These are phyloP conservation scores for Eurois occulta DNA, from an alignment of 2,888 invertebrate species.

Conservation along the genomic window DNA sequence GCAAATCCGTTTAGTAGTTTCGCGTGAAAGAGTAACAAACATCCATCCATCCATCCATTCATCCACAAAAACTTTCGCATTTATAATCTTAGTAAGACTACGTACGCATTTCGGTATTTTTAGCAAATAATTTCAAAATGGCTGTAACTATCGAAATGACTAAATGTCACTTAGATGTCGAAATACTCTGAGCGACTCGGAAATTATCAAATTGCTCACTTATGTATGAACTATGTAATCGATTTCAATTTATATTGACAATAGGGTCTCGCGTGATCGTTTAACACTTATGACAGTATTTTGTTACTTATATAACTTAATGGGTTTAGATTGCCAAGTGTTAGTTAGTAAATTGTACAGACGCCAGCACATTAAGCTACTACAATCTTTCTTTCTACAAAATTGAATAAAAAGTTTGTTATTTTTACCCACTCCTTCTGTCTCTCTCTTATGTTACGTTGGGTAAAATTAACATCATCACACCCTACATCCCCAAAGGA, in stretches of 20 bases:
- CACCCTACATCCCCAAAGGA: background rate
- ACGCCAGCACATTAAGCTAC: no score
- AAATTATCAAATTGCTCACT: slow-evolving; percentile 39
- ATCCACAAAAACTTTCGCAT: no score
- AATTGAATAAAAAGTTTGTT: no score
- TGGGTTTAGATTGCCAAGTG: slow-evolving; percentile 10
- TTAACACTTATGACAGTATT: slow-evolving; percentile 39
- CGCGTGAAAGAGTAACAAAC: no score
- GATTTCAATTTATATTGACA: slow-evolving; percentile 31
- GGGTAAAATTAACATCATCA: background rate
- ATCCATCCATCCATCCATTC: no score
- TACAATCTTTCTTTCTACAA: no score
- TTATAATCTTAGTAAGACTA: background rate
- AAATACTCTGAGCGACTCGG: slow-evolving; percentile 15
- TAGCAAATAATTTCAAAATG: slow-evolving; percentile 20
- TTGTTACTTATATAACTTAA: slow-evolving; percentile 38
- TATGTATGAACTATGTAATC: slow-evolving; percentile 24
- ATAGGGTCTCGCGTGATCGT: slow-evolving; percentile 27
- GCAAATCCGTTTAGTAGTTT: no score
- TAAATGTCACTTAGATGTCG: slow-evolving; percentile 15
- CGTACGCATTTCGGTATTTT: background rate
- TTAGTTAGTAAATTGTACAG: background rate
- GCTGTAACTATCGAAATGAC: background rate
- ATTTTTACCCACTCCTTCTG: background rate
- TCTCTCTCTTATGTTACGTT: background rate